Evolutionary conservation across 2,888 invertebrate genomes (phyloP), one percentile per base, ranked within the genome.

Genomic region (Drosophila infuscata): DNA sequence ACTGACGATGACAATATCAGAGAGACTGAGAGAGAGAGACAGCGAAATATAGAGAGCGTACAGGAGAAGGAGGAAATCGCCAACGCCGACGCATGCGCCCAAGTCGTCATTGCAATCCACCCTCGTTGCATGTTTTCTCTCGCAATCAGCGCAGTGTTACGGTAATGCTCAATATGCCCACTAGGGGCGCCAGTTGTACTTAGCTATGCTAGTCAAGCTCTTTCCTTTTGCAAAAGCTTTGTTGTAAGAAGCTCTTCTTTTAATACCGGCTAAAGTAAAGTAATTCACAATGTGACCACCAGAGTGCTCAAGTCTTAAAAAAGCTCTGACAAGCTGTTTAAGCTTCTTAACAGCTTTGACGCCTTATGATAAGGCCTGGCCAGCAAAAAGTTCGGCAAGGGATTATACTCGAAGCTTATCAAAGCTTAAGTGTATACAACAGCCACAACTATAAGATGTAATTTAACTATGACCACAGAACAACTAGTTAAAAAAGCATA

Each of bases 31-130:
- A 35, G n/a, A 8, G 56, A 48, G n/a, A 48, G 66, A 70, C 52
- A 54, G 29, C 5, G 57, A 36, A 43, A 51, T 64, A 9, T 52
- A 38, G 48, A 48, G 66, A 38, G 33, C 25, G 56, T 30, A 53
- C 29, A 43, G 43, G 12, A 46, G 48, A 36, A 58, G 17, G 56
- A 2, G 4, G 46, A 15, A 25, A 25, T 4, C 8, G 25, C 8
- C 11, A 17, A 48, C 20, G 49, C 36, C 29, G 25, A n/a, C 58
- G 65, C 74, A 38, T 67, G 66, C 70, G 66, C 29, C 30, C 54
- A 68, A 74, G n/a, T 36, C 58, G 33, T 35, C 78, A 61, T 49
- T 73, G 53, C 35, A 74, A 78, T 78, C 73, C 79, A 78, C 76
- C 73, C 73, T 57, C 32, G 20, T 4, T 43, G 8, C 29, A 56